Conservation (phyloP, 2,113 vertebrate species). For the Noturus placidus region DNA sequence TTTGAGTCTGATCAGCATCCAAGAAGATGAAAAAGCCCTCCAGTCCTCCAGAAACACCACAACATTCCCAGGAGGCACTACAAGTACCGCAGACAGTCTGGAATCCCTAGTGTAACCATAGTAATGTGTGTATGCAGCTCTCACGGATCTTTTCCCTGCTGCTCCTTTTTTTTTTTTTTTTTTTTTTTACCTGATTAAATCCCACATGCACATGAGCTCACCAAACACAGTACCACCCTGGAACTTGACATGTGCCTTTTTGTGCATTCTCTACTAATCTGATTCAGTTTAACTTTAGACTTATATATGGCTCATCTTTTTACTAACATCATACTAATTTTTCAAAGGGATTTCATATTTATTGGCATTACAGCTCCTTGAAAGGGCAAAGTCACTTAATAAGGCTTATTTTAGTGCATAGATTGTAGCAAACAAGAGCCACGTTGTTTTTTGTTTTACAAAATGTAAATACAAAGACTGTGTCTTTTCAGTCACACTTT, state of each 20-base stretch:
- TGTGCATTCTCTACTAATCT: slow-evolving; percentile 75
- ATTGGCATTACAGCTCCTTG: slow-evolving; percentile 70
- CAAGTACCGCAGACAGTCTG: slow-evolving; percentile 82
- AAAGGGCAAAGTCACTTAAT: slow-evolving; percentile 59
- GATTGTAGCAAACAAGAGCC: slow-evolving; percentile 78
- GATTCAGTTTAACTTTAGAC: slow-evolving; percentile 65
- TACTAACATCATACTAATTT: slow-evolving; percentile 72
- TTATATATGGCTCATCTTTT: slow-evolving; percentile 65
- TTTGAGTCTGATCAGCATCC: slow-evolving; percentile 87
- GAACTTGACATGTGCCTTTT: slow-evolving; percentile 93
- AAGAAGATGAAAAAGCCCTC: slow-evolving; percentile 83
- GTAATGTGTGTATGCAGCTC: slow-evolving; percentile 36
- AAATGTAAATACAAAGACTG: slow-evolving; percentile 82
- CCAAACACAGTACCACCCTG: slow-evolving; percentile 65
- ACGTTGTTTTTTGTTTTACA: slow-evolving; percentile 72
- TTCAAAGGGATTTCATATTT: slow-evolving; percentile 75
- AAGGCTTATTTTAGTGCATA: slow-evolving; percentile 75
- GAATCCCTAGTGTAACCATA: slow-evolving; percentile 86
- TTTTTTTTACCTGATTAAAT: slow-evolving; percentile 38
- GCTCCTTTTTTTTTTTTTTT: slow-evolving; percentile 18
- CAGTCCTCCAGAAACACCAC: slow-evolving; percentile 84
- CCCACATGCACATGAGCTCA: slow-evolving; percentile 45
- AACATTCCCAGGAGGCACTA: slow-evolving; percentile 75
- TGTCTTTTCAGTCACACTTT: slow-evolving; percentile 68
- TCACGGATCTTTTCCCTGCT: slow-evolving; percentile 43